phyloP scores from a whole-genome alignment of 1,140 invertebrate genomes.

The Pachyrhynchus sulphureomaculatus region DNA sequence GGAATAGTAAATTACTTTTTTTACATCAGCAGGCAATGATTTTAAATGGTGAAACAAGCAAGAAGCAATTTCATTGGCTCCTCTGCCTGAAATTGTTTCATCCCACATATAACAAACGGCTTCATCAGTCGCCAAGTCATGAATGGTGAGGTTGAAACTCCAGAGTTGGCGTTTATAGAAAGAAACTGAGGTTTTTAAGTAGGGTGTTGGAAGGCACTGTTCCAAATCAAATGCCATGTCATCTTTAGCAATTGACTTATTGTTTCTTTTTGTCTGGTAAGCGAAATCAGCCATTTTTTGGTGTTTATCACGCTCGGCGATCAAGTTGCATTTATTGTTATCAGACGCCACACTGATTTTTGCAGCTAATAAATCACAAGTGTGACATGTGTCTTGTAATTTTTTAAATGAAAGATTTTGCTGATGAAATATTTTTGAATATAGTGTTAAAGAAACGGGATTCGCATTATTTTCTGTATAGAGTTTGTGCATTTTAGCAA shows the following conservation, averaged over 20 bases:
- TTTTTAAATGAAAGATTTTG: conserved; percentile 1
- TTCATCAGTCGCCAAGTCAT: background rate
- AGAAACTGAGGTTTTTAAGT: background rate
- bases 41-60: background rate
- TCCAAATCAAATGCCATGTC: background rate
- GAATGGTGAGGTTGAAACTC: background rate
- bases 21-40: background rate
- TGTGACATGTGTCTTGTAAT: background rate
- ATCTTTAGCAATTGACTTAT: background rate
- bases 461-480: too few species aligned
- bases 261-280: too few species aligned
- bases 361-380: background rate
- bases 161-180: conserved; percentile 2
- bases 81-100: background rate
- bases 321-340: background rate
- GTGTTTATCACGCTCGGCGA: background rate
- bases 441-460: too few species aligned
- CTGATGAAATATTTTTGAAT: too few species aligned
- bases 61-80: background rate
- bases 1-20: conserved; percentile 6
- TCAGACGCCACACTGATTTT: background rate
- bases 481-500: too few species aligned
- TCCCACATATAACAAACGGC: background rate
- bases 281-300: background rate
- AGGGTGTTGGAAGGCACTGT: background rate